These are phyloP conservation scores for Pseudolycoriella hygida DNA, from an alignment of 2,888 invertebrate genomes.

Conservation along the genomic window DNA sequence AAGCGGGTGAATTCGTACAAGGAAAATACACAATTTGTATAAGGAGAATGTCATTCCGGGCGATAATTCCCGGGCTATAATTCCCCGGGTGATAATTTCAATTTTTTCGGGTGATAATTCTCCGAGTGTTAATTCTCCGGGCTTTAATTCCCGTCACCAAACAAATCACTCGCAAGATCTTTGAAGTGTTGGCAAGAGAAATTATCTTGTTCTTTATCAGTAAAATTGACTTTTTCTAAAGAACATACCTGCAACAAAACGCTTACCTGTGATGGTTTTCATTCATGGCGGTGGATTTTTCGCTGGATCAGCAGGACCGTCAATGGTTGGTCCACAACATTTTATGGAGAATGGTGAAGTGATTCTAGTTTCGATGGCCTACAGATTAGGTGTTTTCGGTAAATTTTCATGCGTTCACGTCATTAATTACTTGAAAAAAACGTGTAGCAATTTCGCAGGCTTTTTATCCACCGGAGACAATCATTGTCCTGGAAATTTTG, in stretches of 20 bases:
- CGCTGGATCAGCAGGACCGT: conserved; percentile 7
- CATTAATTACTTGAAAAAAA: conserved; percentile 23
- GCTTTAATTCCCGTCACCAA: too few relatives aligned
- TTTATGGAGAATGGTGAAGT: conserved; percentile 12
- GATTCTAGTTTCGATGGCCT: conserved; percentile 10
- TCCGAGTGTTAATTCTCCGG: too few relatives aligned
- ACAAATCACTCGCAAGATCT: too few relatives aligned
- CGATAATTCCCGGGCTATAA: too few relatives aligned
- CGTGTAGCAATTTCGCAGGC: conserved; percentile 35
- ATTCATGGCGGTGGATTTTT: conserved; percentile 11
- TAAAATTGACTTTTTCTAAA: too few relatives aligned
- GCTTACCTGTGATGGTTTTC: conserved; percentile 17
- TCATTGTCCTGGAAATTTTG: conserved; percentile 47
- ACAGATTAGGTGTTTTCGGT: conserved; percentile 19
- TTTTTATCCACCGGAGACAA: conserved; percentile 53
- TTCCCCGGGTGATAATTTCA: too few relatives aligned
- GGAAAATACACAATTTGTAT: too few relatives aligned
- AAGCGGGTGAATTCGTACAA: too few relatives aligned
- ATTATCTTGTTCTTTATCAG: too few relatives aligned
- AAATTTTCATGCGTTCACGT: conserved; percentile 31
- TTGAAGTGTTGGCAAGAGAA: too few relatives aligned
- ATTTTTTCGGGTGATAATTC: too few relatives aligned
- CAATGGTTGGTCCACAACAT: conserved; percentile 10
- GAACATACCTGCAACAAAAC: conserved; percentile 11
- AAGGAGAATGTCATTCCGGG: too few relatives aligned